These are phyloP conservation scores for Heloderma charlesbogerti DNA, from an alignment of 2,113 vertebrate species.

Conservation along the genomic window DNA sequence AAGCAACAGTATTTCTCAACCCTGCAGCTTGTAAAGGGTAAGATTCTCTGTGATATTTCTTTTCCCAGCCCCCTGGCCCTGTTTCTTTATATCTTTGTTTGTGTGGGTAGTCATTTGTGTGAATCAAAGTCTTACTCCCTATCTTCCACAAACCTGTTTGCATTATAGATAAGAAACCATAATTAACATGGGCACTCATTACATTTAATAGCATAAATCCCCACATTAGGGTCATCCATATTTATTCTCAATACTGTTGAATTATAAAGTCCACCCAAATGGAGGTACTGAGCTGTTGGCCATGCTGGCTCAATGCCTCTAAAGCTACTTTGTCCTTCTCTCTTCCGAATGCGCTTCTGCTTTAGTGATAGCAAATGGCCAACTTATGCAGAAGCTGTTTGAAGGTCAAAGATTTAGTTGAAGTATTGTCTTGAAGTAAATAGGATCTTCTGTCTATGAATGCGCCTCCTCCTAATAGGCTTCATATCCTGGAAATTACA, in stretches of 20 bases:
- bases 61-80: not conserved
- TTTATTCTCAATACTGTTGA: not conserved
- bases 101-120: conserved; percentile 36
- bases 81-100: conserved; percentile 22
- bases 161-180: conserved; percentile 35
- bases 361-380: not conserved
- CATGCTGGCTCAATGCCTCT: not conserved
- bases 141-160: conserved; percentile 46
- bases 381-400: not conserved
- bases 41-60: conserved; percentile 9
- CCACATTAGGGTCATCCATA: not conserved
- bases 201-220: conserved; percentile 11
- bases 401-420: not conserved
- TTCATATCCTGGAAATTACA: not conserved
- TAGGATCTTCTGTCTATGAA: not conserved
- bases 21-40: conserved; percentile 94
- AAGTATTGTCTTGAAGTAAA: not conserved
- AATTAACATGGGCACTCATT: not conserved
- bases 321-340: not conserved
- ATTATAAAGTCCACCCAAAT: not conserved
- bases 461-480: not conserved
- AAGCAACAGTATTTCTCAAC: conserved; percentile 96
- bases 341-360: not conserved
- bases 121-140: conserved; percentile 48
- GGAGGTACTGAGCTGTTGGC: not conserved